Evolutionary conservation across 2,113 vertebrate genomes (phyloP).

Genomic region (Gallinago paraguaiae): DNA sequence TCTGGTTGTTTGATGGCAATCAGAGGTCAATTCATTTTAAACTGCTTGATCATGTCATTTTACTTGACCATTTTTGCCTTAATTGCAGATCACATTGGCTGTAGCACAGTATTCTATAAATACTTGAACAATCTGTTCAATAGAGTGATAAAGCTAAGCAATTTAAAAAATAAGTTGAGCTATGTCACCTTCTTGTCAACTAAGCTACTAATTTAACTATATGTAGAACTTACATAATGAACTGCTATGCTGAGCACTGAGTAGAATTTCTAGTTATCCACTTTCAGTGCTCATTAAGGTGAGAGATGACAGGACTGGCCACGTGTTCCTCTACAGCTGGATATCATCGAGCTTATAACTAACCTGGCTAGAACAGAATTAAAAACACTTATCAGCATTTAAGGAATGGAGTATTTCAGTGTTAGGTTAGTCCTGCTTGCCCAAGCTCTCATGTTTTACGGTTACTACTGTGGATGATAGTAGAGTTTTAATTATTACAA

Average conservation of each 20-base stretch:
- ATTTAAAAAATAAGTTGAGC: slow-evolving; percentile 72
- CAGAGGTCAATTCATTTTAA: slow-evolving; percentile 50
- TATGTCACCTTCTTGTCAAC: slow-evolving; percentile 73
- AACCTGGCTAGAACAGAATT: slow-evolving; percentile 45
- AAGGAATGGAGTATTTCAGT: slow-evolving; percentile 39
- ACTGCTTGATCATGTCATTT: slow-evolving; percentile 40
- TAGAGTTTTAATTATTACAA: slow-evolving; percentile 1
- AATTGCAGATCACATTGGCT: slow-evolving; percentile 33
- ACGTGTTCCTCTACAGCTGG: slow-evolving; percentile 34
- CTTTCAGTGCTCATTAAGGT: slow-evolving; percentile 70
- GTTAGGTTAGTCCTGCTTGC: background rate
- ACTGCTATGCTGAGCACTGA: slow-evolving; percentile 33
- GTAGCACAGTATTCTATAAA: slow-evolving; percentile 58
- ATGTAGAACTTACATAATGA: slow-evolving; percentile 58
- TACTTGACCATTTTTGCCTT: slow-evolving; percentile 54
- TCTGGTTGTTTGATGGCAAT: slow-evolving; percentile 46
- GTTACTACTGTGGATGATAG: background rate
- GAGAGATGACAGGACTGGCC: slow-evolving; percentile 58
- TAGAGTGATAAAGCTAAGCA: slow-evolving; percentile 71
- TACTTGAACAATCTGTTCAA: slow-evolving; percentile 60
- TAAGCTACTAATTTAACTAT: slow-evolving; percentile 65
- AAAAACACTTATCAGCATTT: slow-evolving; percentile 67
- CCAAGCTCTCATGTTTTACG: background rate
- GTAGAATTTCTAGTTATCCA: slow-evolving; percentile 57
- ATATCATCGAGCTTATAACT: slow-evolving; percentile 55